These are phyloP conservation scores for Sapayoa aenigma DNA, from an alignment of 2,113 vertebrate genomes.

Conservation along the genomic window DNA sequence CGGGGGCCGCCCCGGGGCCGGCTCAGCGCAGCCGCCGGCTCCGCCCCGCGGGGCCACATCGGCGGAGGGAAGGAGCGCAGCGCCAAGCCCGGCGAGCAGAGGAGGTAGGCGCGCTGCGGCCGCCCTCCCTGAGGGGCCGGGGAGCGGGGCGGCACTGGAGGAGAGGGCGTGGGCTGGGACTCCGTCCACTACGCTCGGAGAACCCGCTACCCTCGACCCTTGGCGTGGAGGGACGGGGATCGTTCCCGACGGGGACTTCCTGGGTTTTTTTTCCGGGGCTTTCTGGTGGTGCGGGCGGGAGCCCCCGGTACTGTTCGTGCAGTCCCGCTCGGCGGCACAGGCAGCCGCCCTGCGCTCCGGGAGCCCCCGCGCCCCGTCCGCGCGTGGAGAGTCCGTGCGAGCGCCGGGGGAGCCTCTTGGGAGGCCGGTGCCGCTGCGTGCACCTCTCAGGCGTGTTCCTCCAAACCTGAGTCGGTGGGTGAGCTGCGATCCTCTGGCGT, in stretches of 20 bases:
- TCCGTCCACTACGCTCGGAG: too few species aligned
- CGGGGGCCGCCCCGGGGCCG: not conserved
- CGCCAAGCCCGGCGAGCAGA: not conserved
- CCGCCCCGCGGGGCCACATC: not conserved
- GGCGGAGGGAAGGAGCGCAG: not conserved
- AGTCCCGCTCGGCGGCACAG: not conserved
- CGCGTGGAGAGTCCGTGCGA: not conserved
- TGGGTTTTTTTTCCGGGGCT: not conserved
- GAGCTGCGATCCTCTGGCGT: not conserved
- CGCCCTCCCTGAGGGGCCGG: too few species aligned
- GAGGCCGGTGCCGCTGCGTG: accelerated
- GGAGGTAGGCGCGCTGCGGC: not conserved
- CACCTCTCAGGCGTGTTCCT: not conserved
- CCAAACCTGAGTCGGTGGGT: accelerated
- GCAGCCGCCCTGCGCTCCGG: too few species aligned
- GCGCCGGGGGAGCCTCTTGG: not conserved
- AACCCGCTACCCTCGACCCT: not conserved
- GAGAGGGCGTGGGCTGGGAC: too few species aligned
- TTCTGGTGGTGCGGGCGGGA: not conserved
- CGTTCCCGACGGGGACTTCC: not conserved
- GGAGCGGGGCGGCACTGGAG: not conserved
- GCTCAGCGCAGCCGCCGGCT: not conserved
- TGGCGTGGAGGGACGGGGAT: not conserved
- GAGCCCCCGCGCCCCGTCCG: not conserved
- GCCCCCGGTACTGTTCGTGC: not conserved